These are phyloP conservation scores for Sabellastarte sp. DNA, from an alignment of 2,888 invertebrate genomes.

Conservation along the genomic window DNA sequence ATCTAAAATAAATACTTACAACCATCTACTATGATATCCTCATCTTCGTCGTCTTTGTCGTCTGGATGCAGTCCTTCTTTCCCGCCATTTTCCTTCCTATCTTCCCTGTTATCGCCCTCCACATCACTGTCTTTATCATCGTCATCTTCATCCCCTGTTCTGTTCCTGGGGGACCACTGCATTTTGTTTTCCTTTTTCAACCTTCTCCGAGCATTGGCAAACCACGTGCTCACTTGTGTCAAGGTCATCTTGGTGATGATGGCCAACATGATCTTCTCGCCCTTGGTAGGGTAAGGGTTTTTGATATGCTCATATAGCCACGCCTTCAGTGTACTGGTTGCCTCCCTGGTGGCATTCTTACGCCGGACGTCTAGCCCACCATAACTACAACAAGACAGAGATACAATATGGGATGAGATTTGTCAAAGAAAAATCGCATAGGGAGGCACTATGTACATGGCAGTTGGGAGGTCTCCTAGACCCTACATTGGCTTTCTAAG, in stretches of 20 bases:
- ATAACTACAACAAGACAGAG: too few species aligned
- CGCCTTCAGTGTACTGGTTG: constrained; percentile 93
- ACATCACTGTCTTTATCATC: constrained; percentile 54
- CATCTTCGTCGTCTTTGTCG: constrained; percentile 17
- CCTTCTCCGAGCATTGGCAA: constrained; percentile 88
- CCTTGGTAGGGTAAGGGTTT: constrained; percentile 94
- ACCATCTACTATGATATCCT: constrained; percentile 23
- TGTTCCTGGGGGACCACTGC: constrained; percentile 94
- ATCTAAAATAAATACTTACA: constrained; percentile 12
- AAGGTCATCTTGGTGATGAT: constrained; percentile 94
- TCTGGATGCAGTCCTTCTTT: constrained; percentile 3
- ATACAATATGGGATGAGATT: too few species aligned
- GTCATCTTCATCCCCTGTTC: constrained; percentile 56
- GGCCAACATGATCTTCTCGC: constrained; percentile 92
- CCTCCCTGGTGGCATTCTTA: constrained; percentile 96
- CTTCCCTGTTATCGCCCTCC: constrained; percentile 46
- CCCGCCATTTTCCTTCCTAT: constrained; percentile 23
- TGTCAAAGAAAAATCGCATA: too few species aligned
- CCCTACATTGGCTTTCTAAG: too few species aligned
- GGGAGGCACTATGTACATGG: too few species aligned
- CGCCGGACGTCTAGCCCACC: constrained; percentile 63
- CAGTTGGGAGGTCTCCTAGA: too few species aligned
- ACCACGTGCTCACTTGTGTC: constrained; percentile 91
- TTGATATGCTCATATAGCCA: constrained; percentile 97
- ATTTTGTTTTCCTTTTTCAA: constrained; percentile 98